Base-by-base conservation (phyloP, 2,113 vertebrate species). In the Cololabis saira region DNA sequence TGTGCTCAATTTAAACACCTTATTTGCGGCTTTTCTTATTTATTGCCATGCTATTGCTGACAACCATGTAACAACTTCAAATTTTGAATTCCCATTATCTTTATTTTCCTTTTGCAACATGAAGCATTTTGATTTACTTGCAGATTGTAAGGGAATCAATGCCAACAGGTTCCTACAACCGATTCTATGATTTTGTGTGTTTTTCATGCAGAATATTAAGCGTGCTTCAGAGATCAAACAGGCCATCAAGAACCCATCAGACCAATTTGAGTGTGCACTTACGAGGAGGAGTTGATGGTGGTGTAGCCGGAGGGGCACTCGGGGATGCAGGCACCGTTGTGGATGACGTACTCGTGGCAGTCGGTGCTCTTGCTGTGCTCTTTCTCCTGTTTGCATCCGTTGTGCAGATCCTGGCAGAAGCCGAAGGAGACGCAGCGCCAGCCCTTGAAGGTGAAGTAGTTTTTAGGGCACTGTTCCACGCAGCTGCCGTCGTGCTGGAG, bases 231-330 rank as follows among this genome's bases (percentile, higher is more conserved):
- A 50, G 67, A 82, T 67, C 65, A 61, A 55, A 44, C 18, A 17
- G 47, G 53, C 43, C 66, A 54, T 60, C 16, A 53, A 61, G 47
- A 64, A 30, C 30, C 64, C 65, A 49, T 68, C 57, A 66, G 71
- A 61, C 27, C 16, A 6, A 17, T 43, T 18, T 1, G 51, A 50
- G 40, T 21, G 59, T 74, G 18, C 60, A 94, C 97, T 99, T 86
- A 99, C 98, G 93, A 89, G 87, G 94, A 96, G 71, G 96, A 94
- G 72, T 97, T 98, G 91, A 95, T 89, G 19, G 92, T 97, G 12
- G 92, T 93, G 92, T 95, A 99, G 0, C 97, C 97, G 0, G 98
- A 98, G 0, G 98, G 98, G 62, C 98, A 99, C 50, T 97, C 97
- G 0, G 93, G 91, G 43, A 97, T 83, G 4, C 97, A 99, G 67